These are phyloP conservation scores for Gambusia affinis DNA, from an alignment of 2,113 vertebrate species.

Conservation along the genomic window DNA sequence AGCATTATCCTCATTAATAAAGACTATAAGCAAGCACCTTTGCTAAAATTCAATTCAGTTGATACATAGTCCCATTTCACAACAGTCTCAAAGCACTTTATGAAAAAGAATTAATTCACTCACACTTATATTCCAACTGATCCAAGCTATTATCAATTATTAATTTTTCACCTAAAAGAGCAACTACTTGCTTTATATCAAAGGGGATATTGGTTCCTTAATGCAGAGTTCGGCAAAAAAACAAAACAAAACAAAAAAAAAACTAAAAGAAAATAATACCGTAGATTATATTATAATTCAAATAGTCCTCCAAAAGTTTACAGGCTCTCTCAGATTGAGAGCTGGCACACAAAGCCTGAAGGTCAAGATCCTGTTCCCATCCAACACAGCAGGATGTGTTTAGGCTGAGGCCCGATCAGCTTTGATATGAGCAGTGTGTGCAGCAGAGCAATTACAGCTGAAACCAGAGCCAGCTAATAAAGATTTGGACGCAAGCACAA, in stretches of 20 bases:
- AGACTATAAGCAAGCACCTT: too few relatives aligned
- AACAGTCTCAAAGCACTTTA: too few relatives aligned
- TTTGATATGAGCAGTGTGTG: neutral
- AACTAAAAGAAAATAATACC: neutral
- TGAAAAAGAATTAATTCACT: too few relatives aligned
- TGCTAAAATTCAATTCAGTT: too few relatives aligned
- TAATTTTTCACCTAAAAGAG: neutral
- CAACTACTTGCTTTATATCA: neutral
- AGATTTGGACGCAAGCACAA: neutral
- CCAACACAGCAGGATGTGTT: neutral
- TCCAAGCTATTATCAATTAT: neutral
- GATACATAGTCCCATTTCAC: too few relatives aligned
- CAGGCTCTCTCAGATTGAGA: neutral
- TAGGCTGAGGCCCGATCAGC: neutral
- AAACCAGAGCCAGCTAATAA: neutral
- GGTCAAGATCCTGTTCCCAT: neutral
- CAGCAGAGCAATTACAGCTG: neutral
- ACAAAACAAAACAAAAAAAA: neutral
- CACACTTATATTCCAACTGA: too few relatives aligned
- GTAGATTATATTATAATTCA: neutral
- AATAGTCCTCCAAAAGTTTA: neutral
- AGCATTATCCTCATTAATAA: too few relatives aligned
- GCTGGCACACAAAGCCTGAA: neutral
- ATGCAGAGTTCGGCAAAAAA: neutral
- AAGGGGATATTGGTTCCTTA: neutral